Conservation (phyloP, 2,113 vertebrate genomes). For the Meleagris gallopavo region DNA sequence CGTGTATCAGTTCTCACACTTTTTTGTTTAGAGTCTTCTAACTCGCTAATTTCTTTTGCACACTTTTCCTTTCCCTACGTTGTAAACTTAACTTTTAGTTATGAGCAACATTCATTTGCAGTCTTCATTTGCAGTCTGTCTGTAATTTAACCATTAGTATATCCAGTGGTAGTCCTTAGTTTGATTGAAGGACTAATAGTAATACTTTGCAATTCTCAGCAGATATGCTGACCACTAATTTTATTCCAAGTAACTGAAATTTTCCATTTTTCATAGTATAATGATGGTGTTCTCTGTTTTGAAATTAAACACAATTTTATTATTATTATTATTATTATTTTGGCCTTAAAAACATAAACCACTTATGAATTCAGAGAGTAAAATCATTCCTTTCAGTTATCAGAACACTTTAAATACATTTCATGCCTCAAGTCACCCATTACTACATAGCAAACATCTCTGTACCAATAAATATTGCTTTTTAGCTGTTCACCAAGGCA, state of each 20-base stretch:
- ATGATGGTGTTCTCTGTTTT: not conserved
- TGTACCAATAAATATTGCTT: constrained; percentile 19
- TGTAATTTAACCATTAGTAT: not conserved
- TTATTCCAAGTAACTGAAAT: not conserved
- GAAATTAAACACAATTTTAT: not conserved
- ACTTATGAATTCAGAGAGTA: not conserved
- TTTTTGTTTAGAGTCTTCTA: not conserved
- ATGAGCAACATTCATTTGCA: not conserved
- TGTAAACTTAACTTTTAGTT: not conserved
- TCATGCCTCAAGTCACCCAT: constrained; percentile 28
- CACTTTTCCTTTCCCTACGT: not conserved
- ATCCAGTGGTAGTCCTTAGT: not conserved
- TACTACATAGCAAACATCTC: constrained; percentile 1
- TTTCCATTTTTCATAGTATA: not conserved
- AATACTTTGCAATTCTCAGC: not conserved
- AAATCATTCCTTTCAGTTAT: constrained; percentile 21
- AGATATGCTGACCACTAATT: not conserved
- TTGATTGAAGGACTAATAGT: not conserved
- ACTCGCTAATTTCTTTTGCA: not conserved
- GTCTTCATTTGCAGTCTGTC: not conserved
- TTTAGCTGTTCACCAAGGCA: constrained; percentile 21
- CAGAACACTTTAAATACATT: constrained; percentile 43
- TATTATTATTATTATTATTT: not conserved
- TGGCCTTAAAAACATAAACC: not conserved
- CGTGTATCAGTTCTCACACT: not conserved